Evolutionary conservation across 1,140 invertebrate genomes (phyloP).

Genomic region (Mizuhopecten yessoensis): DNA sequence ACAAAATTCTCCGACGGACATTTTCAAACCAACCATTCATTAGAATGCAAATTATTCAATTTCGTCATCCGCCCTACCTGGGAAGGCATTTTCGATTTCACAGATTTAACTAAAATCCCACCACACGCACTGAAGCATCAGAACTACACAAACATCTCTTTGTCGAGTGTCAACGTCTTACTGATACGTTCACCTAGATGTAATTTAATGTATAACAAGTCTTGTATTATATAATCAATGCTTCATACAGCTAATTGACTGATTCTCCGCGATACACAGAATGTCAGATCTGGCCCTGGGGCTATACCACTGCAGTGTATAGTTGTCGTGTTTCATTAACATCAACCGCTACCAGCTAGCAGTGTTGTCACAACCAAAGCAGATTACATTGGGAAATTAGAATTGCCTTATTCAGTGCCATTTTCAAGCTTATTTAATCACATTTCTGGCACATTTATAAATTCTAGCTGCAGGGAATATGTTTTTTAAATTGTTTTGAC

Average conservation of each 20-base stretch:
- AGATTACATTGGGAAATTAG: slow-evolving; percentile 2
- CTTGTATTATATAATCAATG: slow-evolving; percentile 1
- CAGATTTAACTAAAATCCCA: not conserved
- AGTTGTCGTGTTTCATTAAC: slow-evolving; percentile 21
- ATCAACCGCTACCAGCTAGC: not conserved
- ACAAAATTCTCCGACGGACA: not conserved
- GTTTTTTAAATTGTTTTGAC: not conserved
- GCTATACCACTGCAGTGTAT: not conserved
- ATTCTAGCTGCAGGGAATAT: not conserved
- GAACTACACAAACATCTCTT: not conserved
- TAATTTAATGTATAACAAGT: slow-evolving; percentile 12
- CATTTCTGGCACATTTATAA: not conserved
- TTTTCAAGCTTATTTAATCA: slow-evolving; percentile 2
- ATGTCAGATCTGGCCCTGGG: not conserved
- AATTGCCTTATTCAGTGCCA: not conserved
- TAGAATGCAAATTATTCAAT: not conserved
- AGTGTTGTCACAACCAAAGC: not conserved
- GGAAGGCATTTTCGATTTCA: slow-evolving; percentile 6
- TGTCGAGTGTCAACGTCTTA: not conserved
- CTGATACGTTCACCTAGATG: not conserved
- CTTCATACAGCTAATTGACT: slow-evolving; percentile 34
- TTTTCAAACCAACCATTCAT: not conserved
- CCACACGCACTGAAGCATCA: not conserved
- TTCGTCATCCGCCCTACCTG: not conserved
- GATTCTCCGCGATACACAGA: not conserved